Conservation (phyloP, 2,797 vertebrate genomes). For the Hapalemur alaotrensis region DNA sequence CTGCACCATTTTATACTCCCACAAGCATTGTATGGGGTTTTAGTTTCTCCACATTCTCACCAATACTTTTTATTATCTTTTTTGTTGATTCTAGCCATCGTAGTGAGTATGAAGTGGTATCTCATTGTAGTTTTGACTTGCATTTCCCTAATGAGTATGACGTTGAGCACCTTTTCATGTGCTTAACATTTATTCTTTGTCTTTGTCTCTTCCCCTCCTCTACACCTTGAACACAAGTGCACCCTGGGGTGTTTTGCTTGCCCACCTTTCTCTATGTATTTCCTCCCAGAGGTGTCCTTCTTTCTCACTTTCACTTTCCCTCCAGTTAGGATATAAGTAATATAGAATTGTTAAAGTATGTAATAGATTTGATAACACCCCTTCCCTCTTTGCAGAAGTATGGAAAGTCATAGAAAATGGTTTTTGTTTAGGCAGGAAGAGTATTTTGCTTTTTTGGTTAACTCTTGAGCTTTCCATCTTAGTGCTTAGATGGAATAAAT, state of each 20-base stretch:
- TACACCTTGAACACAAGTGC: not conserved
- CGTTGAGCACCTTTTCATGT: not conserved
- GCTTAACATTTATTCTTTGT: accelerated
- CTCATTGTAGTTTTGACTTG: not conserved
- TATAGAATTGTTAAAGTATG: not conserved
- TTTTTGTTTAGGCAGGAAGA: not conserved
- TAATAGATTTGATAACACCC: not conserved
- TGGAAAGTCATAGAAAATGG: not conserved
- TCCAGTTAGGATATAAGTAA: not conserved
- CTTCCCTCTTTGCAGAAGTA: not conserved
- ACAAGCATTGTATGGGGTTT: too few species aligned
- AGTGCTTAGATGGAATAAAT: conserved; percentile 57
- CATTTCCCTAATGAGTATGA: not conserved
- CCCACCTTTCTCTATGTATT: not conserved
- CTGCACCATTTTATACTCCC: not conserved
- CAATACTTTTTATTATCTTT: not conserved
- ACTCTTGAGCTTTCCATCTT: not conserved
- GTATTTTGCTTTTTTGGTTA: not conserved
- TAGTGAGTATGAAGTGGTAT: accelerated
- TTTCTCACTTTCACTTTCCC: not conserved
- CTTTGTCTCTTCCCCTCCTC: not conserved
- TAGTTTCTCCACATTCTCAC: not conserved
- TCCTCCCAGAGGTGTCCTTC: not conserved
- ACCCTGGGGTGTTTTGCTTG: not conserved
- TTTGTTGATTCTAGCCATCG: not conserved